A percentile compares a stretch with the other conserved stretches of the same genome.
Conservation (phyloP, 2,797 vertebrate genomes). For the Rhinoraja longicauda region DNA sequence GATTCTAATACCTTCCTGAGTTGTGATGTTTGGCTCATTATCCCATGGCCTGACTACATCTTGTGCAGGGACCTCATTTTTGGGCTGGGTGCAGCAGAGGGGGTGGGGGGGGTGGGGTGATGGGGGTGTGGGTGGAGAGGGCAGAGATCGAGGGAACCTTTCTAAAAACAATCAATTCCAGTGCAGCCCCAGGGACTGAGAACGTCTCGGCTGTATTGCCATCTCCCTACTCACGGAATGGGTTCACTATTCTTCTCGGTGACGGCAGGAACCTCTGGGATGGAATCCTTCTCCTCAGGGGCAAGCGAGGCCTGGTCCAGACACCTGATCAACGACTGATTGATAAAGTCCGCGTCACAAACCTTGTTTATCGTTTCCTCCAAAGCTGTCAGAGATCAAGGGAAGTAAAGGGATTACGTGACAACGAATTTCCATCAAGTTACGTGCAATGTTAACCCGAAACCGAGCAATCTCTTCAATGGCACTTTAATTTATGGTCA, state of each 20-base stretch:
- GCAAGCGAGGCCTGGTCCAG: conserved; percentile 47
- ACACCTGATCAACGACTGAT: conserved; percentile 63
- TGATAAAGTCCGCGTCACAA: conserved; percentile 65
- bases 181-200: too few relatives aligned
- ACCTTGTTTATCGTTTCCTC: conserved; percentile 58
- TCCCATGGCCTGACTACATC: background rate
- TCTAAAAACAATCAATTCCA: background rate
- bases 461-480: too few relatives aligned
- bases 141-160: background rate
- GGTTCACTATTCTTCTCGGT: background rate
- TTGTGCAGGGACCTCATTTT: too few relatives aligned
- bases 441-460: too few relatives aligned
- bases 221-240: background rate
- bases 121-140: too few relatives aligned
- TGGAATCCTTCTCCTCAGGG: background rate
- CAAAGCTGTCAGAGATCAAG: conserved; percentile 49
- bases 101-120: background rate
- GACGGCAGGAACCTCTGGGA: background rate
- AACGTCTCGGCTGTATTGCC: background rate
- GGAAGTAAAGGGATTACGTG: background rate
- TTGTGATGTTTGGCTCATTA: background rate
- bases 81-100: too few relatives aligned
- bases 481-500: too few relatives aligned
- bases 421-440: background rate
- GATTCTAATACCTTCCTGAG: background rate